Evolutionary conservation across 2,888 invertebrate genomes (phyloP).

Genomic region (Hermaeophaga mercurialis): DNA sequence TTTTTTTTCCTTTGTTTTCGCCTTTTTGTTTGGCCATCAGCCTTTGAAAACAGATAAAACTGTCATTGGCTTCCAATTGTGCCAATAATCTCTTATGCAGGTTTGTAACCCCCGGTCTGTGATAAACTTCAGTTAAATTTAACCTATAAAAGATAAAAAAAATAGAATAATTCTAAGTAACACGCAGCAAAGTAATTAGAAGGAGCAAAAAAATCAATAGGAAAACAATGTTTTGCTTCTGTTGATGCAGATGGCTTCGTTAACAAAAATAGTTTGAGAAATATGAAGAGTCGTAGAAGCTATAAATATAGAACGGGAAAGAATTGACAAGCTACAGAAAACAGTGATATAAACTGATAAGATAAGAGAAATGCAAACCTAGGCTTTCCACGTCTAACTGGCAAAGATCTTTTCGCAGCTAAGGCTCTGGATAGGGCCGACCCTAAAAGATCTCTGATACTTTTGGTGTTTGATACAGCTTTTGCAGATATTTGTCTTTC

Average conservation of each 20-base stretch:
- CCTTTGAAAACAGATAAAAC: conserved; percentile 45
- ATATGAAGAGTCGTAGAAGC: too few relatives aligned
- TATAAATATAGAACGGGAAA: too few relatives aligned
- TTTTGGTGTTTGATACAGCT: not conserved
- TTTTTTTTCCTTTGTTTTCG: not conserved
- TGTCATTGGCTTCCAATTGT: conserved; percentile 47
- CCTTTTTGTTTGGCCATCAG: conserved; percentile 39
- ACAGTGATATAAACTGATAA: too few relatives aligned
- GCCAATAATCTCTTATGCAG: conserved; percentile 42
- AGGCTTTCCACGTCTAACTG: not conserved
- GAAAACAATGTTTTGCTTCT: too few relatives aligned
- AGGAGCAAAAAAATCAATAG: too few relatives aligned
- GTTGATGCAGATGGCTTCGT: too few relatives aligned
- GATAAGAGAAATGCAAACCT: not conserved
- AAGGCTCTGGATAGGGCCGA: not conserved
- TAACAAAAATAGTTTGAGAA: too few relatives aligned
- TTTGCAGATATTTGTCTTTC: too few relatives aligned
- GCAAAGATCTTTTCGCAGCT: not conserved
- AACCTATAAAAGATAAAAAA: not conserved
- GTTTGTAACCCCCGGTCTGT: conserved; percentile 40
- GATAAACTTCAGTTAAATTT: not conserved
- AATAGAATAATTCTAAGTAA: too few relatives aligned
- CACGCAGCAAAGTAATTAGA: too few relatives aligned
- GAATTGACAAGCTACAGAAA: too few relatives aligned
- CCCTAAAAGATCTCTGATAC: not conserved